phyloP scores from a whole-genome alignment of 2,113 vertebrate species.

The Mobula birostris region DNA sequence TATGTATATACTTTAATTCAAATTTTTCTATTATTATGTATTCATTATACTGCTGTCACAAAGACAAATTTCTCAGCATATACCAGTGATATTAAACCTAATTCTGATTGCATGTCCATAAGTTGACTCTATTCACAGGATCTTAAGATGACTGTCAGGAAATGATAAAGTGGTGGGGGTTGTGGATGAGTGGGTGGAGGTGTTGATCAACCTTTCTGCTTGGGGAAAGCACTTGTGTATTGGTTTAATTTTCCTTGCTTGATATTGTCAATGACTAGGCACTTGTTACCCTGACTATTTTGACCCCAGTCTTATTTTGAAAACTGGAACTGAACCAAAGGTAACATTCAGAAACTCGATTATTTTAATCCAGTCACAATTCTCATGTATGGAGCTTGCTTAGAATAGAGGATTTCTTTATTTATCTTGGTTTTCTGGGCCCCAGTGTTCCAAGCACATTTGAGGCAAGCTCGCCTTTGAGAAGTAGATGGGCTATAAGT shows the following conservation, averaged over 20 bases:
- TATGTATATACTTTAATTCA: too few relatives aligned
- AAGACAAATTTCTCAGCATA: too few relatives aligned
- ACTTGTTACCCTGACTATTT: background rate
- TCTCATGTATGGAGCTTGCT: background rate
- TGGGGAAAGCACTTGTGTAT: too few relatives aligned
- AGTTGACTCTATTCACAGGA: too few relatives aligned
- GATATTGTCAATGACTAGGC: background rate
- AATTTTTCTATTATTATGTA: too few relatives aligned
- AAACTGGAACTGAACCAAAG: background rate
- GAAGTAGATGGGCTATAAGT: background rate
- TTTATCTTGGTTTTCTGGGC: background rate
- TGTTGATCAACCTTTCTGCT: too few relatives aligned
- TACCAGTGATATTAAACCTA: too few relatives aligned
- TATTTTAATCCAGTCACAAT: background rate
- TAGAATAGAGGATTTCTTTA: conserved; percentile 4
- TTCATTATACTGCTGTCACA: too few relatives aligned
- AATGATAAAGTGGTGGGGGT: too few relatives aligned
- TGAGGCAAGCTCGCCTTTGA: background rate
- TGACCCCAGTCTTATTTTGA: conserved; percentile 10
- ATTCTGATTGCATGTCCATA: too few relatives aligned
- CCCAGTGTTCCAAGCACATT: background rate
- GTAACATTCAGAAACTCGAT: background rate
- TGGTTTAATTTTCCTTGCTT: background rate
- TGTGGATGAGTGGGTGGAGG: too few relatives aligned
- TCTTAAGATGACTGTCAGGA: too few relatives aligned